phyloP scores from a whole-genome alignment of 2,797 vertebrate species.

The Scolopax bukidnonensis region DNA sequence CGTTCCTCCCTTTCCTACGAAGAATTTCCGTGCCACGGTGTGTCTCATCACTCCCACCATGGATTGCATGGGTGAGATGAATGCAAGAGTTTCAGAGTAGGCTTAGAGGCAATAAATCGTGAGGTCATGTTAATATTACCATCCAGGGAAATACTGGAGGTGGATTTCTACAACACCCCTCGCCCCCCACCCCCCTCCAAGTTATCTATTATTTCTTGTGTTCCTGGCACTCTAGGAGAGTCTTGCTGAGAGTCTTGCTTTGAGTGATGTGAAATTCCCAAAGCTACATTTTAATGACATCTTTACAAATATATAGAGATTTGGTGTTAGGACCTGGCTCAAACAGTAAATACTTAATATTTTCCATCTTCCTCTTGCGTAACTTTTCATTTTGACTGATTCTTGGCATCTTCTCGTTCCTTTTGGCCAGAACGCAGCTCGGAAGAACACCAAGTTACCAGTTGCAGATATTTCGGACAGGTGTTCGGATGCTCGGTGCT shows the following conservation, averaged over 20 bases:
- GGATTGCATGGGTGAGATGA: neutral
- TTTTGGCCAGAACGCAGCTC: neutral
- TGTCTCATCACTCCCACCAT: neutral
- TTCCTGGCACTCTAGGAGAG: neutral
- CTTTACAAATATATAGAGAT: neutral
- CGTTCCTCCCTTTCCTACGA: neutral
- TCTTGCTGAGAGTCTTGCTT: neutral
- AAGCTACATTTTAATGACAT: neutral
- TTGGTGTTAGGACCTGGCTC: neutral
- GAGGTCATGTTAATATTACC: neutral
- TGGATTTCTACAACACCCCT: neutral
- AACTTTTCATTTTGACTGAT: neutral
- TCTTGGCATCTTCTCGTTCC: neutral
- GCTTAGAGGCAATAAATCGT: neutral
- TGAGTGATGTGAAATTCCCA: neutral
- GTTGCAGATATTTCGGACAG: neutral
- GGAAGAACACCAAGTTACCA: neutral
- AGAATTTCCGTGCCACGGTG: rapidly evolving
- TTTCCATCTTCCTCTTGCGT: neutral
- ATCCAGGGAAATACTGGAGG: neutral
- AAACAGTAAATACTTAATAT: neutral
- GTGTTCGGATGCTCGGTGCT: neutral
- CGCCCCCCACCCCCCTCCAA: no score
- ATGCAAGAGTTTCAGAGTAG: neutral
- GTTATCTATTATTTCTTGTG: neutral